Evolutionary conservation across 2,113 vertebrate species (phyloP).

Genomic region (Trematomus loennbergii): DNA sequence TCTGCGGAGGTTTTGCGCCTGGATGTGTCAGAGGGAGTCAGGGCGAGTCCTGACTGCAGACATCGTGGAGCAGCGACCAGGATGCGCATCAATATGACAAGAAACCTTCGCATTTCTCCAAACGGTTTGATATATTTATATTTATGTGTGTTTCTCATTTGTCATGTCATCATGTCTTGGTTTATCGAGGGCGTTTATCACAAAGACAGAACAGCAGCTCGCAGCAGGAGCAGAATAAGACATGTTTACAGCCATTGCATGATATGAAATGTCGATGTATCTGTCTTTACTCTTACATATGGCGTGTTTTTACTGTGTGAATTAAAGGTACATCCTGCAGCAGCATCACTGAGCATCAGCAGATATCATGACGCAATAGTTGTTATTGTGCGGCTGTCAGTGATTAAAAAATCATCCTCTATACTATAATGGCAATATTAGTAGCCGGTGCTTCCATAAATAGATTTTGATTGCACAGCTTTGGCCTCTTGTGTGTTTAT

Average conservation of each 20-base stretch:
- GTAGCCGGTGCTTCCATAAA: constrained; percentile 40
- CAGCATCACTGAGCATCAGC: constrained; percentile 48
- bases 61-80: constrained; percentile 61
- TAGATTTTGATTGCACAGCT: constrained; percentile 23
- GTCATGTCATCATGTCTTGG: neutral
- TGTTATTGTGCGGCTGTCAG: constrained; percentile 65
- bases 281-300: neutral
- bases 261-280: neutral
- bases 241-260: constrained; percentile 5
- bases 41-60: constrained; percentile 84
- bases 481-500: neutral
- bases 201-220: constrained; percentile 13
- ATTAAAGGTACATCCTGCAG: neutral
- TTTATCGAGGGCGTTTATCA: constrained; percentile 29
- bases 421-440: constrained; percentile 3
- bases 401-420: constrained; percentile 13
- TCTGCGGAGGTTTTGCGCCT: constrained; percentile 62
- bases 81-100: constrained; percentile 64
- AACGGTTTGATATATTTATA: constrained; percentile 49
- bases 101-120: constrained; percentile 16
- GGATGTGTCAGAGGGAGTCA: constrained; percentile 73
- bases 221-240: constrained; percentile 17
- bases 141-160: constrained; percentile 16
- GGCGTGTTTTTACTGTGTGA: neutral
- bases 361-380: constrained; percentile 74